These are phyloP conservation scores for Hiodon alosoides DNA, from an alignment of 2,113 vertebrate species.

Conservation along the genomic window DNA sequence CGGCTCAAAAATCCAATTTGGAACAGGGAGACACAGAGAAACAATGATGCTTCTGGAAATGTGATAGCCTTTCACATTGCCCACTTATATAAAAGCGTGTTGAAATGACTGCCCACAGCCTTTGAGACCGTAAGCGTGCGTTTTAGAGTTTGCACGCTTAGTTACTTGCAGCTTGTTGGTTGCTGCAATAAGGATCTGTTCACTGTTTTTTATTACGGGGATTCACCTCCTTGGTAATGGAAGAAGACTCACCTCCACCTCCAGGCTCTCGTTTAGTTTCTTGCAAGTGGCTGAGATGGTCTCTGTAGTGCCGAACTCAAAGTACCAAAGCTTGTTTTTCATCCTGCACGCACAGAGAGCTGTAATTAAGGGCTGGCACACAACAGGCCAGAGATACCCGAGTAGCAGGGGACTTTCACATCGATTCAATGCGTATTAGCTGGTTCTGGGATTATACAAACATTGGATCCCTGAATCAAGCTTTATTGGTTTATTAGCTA, in stretches of 20 bases:
- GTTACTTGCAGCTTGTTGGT: not conserved
- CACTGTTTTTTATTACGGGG: not conserved
- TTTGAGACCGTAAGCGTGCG: not conserved
- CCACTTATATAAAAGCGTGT: not conserved
- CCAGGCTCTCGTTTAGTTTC: slow-evolving; percentile 85
- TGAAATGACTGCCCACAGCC: not conserved
- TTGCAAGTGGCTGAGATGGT: slow-evolving; percentile 94
- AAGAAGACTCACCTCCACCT: slow-evolving; percentile 79
- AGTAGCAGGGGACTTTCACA: not conserved
- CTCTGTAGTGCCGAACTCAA: slow-evolving; percentile 91
- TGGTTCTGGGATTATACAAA: no score
- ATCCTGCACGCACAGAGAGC: slow-evolving; percentile 63
- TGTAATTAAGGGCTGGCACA: not conserved
- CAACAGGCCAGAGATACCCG: not conserved
- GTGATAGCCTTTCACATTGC: not conserved
- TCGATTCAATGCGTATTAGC: not conserved
- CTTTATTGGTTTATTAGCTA: no score
- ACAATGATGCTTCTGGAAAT: not conserved
- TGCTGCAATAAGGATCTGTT: not conserved
- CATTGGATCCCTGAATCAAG: no score
- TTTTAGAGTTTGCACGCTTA: not conserved
- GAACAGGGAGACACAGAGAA: not conserved
- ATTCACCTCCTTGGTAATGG: not conserved
- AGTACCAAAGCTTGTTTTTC: slow-evolving; percentile 98
- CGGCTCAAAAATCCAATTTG: not conserved